Evolutionary conservation across 1,140 invertebrate genomes (phyloP).

Genomic region (Pseudomyrmex sp.): DNA sequence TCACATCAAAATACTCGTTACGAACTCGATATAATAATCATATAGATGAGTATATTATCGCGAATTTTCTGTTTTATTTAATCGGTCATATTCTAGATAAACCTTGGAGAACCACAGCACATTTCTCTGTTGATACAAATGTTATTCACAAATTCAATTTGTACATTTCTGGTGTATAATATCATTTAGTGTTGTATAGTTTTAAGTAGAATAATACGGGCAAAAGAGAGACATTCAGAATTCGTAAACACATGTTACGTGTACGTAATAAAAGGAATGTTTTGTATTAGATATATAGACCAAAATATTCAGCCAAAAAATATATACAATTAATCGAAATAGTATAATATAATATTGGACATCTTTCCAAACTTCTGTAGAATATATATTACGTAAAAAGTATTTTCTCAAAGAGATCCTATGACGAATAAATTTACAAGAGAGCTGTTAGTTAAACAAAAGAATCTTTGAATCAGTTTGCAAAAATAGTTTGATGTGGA

Average conservation of each 20-base stretch:
- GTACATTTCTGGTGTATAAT: neutral
- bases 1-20: neutral
- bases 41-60: too few species aligned
- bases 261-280: neutral
- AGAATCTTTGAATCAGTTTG: neutral
- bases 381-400: too few species aligned
- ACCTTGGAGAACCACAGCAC: neutral
- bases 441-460: neutral
- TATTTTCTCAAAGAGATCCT: neutral
- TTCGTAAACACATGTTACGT: neutral
- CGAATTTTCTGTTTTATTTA: too few species aligned
- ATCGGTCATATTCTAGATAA: too few species aligned
- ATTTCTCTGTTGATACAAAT: slow-evolving; percentile 22
- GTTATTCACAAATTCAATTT: slow-evolving; percentile 9
- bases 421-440: neutral
- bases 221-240: neutral
- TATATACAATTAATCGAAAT: slow-evolving; percentile 10
- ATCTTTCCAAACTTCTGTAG: slow-evolving; percentile 9
- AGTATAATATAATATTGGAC: neutral
- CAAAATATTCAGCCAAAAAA: neutral
- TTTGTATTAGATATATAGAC: slow-evolving; percentile 11
- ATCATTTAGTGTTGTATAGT: neutral
- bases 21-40: neutral
- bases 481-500: neutral
- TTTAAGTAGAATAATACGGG: neutral